Evolutionary conservation across 1,140 invertebrate genomes (phyloP), one percentile per base, ranked within the genome.

Genomic region (Sarcophaga peregrina): DNA sequence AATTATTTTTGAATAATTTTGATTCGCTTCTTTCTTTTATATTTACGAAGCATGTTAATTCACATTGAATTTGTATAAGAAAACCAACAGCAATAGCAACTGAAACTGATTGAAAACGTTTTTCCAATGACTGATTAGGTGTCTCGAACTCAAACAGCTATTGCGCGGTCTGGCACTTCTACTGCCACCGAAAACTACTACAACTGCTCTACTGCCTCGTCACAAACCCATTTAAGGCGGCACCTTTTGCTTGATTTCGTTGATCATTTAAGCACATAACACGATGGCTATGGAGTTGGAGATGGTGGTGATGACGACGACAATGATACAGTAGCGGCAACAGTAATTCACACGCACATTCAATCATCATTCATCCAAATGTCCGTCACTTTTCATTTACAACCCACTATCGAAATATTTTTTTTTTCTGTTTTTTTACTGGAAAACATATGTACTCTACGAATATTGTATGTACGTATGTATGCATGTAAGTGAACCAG

Each of bases 261-360:
- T n/a, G n/a, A 50, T 25, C 73, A 10, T 52, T 78, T 68, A 68
- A 68, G n/a, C 62, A 68, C 17, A 68, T n/a, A 37, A 37, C 25
- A 37, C 25, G 25, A 37, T 4, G 25, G 25, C 25, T 2, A 37
- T 37, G 25, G 25, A 37, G 25, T 2, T 37, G 25, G 25, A 37
- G 25, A 37, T 37, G n/a, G n/a, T n/a, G n/a, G n/a, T n/a, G n/a
- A n/a, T n/a, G n/a, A n/a, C n/a, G 25, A 68, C 17, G 75, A 78
- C 75, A 78, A 78, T 76, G 75, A 78, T 78, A 78, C 75, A 78
- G 75, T 52, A 78, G 75, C 75, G 75, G 75, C 48, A 78, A 37
- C 25, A 37, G 25, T 37, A 37, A 78, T 78, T 78, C 75, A 78
- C 75, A 78, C 75, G 75, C 75, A 78, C 50, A 37, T 37, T 37